A percentile compares a stretch with the other conserved stretches of the same genome.
Conservation (phyloP, 2,797 vertebrate species). For the Characodon lateralis region DNA sequence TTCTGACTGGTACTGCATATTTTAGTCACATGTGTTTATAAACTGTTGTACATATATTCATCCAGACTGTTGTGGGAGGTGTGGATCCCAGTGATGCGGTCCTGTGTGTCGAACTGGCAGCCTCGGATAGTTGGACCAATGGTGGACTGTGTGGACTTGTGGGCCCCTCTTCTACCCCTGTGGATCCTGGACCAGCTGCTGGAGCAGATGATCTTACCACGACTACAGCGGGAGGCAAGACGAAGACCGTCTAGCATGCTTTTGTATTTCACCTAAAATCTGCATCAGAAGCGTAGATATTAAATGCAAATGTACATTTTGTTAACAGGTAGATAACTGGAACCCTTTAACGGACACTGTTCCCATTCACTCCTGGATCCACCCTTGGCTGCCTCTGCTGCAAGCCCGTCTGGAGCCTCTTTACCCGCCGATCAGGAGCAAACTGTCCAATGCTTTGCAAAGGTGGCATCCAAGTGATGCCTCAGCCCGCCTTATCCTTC, state of each 20-base stretch:
- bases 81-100: conserved; percentile 92
- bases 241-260: background rate
- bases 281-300: background rate
- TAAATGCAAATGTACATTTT: conserved; percentile 4
- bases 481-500: conserved; percentile 95
- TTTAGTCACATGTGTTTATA: conserved; percentile 9
- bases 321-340: conserved; percentile 92
- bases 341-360: conserved; percentile 97
- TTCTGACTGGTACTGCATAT: background rate
- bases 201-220: conserved; percentile 95
- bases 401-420: conserved; percentile 91
- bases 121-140: conserved; percentile 90
- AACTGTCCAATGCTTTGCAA: conserved; percentile 92
- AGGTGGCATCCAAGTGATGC: conserved; percentile 97
- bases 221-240: conserved; percentile 92
- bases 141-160: conserved; percentile 95
- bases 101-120: conserved; percentile 88
- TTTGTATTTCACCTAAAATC: background rate
- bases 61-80: conserved; percentile 94
- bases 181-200: conserved; percentile 94
- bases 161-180: conserved; percentile 89
- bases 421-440: conserved; percentile 94
- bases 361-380: conserved; percentile 97
- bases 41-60: conserved; percentile 10
- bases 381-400: conserved; percentile 96